Base-by-base conservation (phyloP, 2,888 invertebrate species). In the Ypsolopha scabrella region DNA sequence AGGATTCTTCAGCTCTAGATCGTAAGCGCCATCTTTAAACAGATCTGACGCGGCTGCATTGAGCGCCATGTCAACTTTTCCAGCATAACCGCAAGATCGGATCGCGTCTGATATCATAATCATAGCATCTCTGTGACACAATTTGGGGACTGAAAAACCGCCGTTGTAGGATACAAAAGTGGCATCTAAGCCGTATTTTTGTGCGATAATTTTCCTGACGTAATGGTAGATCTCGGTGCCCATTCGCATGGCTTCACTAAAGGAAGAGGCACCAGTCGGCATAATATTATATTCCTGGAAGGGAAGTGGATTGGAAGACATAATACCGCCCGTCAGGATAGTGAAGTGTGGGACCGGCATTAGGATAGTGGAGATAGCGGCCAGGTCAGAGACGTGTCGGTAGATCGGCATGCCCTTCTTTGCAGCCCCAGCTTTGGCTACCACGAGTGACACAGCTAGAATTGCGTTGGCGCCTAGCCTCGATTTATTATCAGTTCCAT, bases 331-430 rank as follows among this genome's bases (percentile, higher is more conserved):
- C 64, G 97, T 98, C 77, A 99, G 95, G 11, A 98, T 95, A 68
- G 98, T 98, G 78, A 99, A 97, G 49, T 98, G 97, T 13, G 99
- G 99, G 2, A 97, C 96, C 6, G 99, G 99, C 50, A 99, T 88
- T 61, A 98, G 92, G 58, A 99, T 93, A 38, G 95, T 89, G 52
- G 90, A 90, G 64, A 95, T 95, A 57, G 95, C 96, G 55, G 97
- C 96, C 77, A 99, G 89, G 70, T 98, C 96, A 35, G 99, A 98
- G 60, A 99, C 94, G 79, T 99, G 97, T 80, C 92, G 91, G 80
- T 95, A 96, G 11, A 95, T 82, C 6, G 95, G 94, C 33, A 94
- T 82, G 47, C 93, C 94, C 81, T 96, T 96, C 77, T 96, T 94
- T 54, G 97, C 97, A 53, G 99, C 99, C 41, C 98, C 99, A 58